phyloP scores from a whole-genome alignment of 2,113 vertebrate genomes.

The Raja brachyura region DNA sequence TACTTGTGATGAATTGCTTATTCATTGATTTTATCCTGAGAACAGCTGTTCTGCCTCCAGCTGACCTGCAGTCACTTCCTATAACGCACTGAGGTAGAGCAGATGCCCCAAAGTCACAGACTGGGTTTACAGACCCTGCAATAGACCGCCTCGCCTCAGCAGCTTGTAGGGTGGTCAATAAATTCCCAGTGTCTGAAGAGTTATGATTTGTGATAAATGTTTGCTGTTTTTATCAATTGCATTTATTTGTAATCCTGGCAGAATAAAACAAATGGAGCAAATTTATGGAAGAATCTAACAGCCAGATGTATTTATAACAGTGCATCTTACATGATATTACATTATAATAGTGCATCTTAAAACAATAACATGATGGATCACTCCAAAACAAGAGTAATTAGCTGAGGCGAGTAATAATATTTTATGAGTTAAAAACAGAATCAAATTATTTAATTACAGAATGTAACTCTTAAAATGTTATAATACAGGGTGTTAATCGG shows the following conservation, averaged over 20 bases:
- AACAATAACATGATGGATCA: neutral
- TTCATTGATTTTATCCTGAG: neutral
- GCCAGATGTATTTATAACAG: neutral
- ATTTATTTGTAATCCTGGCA: neutral
- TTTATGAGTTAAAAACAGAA: constrained; percentile 13
- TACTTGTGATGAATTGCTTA: constrained; percentile 11
- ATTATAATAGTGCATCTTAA: neutral
- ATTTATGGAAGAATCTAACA: neutral
- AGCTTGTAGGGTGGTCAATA: neutral
- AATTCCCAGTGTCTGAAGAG: neutral
- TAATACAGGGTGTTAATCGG: neutral
- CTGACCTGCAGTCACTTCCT: neutral
- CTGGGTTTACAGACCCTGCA: neutral
- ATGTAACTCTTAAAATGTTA: neutral
- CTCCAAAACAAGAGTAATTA: neutral
- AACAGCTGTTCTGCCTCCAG: constrained; percentile 34
- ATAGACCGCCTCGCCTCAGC: constrained; percentile 5
- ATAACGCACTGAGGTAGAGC: neutral
- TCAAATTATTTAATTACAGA: neutral
- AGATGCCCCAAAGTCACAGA: neutral
- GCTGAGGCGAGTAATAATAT: neutral
- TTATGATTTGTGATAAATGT: constrained; percentile 14
- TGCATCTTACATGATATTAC: too few species aligned
- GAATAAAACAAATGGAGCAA: neutral
- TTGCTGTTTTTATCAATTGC: neutral